A percentile compares a stretch with the other conserved stretches of the same genome.
These are phyloP conservation scores for Basileuterus tristriatus DNA, from an alignment of 2,797 vertebrate species.

Conservation along the genomic window DNA sequence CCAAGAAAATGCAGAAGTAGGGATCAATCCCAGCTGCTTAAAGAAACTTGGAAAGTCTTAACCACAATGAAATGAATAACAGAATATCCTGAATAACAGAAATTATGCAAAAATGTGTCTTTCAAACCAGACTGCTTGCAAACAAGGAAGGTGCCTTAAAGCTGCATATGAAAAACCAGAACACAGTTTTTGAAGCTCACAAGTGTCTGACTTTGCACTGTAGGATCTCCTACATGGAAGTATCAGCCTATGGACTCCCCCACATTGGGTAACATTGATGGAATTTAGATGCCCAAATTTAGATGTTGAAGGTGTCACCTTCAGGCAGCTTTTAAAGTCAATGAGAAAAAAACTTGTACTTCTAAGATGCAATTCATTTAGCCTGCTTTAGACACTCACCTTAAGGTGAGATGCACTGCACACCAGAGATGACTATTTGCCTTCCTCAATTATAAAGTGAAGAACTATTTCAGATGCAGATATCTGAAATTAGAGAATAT, in stretches of 20 bases:
- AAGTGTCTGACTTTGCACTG: not conserved
- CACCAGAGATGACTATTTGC: not conserved
- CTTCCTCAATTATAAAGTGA: slow-evolving; percentile 18
- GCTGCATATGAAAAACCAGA: not conserved
- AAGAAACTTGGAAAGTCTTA: not conserved
- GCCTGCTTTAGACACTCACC: not conserved
- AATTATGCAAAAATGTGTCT: not conserved
- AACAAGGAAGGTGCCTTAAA: not conserved
- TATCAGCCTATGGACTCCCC: not conserved
- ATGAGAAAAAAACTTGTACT: not conserved
- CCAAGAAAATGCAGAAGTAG: not conserved
- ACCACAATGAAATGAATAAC: not conserved
- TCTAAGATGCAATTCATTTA: slow-evolving; percentile 13
- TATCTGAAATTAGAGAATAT: slow-evolving; percentile 18
- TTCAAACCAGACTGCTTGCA: not conserved
- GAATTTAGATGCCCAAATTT: not conserved
- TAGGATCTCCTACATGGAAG: not conserved
- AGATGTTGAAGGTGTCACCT: not conserved
- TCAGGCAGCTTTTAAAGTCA: not conserved
- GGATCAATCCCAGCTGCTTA: not conserved
- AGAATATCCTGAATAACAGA: not conserved
- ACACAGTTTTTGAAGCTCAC: not conserved
- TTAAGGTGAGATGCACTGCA: not conserved
- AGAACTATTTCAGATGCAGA: not conserved
- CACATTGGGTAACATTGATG: not conserved